Percentiles rank a stretch among this genome's conserved stretches.
phyloP scores from a whole-genome alignment of 2,797 vertebrate genomes.

The Protonibea diacanthus region DNA sequence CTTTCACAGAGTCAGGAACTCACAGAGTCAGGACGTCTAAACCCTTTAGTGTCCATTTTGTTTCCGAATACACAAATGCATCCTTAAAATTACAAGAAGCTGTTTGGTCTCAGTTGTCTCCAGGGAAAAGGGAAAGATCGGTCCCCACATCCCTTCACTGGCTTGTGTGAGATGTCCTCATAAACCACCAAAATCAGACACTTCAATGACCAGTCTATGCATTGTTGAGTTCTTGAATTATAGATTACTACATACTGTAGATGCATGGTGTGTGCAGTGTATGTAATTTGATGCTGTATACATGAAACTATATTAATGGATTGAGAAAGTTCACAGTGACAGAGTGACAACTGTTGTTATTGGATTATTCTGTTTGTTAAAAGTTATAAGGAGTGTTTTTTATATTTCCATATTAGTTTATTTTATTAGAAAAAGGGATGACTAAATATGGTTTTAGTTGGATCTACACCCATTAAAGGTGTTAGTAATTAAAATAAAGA shows the following conservation, averaged over 20 bases:
- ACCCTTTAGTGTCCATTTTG: not conserved
- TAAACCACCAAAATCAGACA: not conserved
- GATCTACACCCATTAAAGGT: too few relatives aligned
- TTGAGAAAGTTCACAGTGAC: not conserved
- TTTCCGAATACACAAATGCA: not conserved
- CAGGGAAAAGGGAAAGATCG: not conserved
- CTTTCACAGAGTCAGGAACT: not conserved
- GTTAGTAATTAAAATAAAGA: not conserved
- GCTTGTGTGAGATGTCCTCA: not conserved
- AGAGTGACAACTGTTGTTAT: too few relatives aligned
- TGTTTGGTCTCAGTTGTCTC: not conserved
- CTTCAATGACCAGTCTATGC: not conserved
- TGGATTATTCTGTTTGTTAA: not conserved
- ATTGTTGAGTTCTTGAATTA: not conserved
- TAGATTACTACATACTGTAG: not conserved
- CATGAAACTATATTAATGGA: not conserved
- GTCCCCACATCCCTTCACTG: not conserved
- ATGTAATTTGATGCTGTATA: not conserved
- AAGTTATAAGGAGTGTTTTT: not conserved
- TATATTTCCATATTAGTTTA: too few relatives aligned
- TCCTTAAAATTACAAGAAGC: not conserved
- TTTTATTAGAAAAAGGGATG: too few relatives aligned
- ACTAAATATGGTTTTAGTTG: not conserved
- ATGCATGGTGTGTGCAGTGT: not conserved
- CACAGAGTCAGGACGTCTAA: not conserved